Base-by-base conservation (phyloP, 2,797 vertebrate species). In the Anniella stebbinsi region DNA sequence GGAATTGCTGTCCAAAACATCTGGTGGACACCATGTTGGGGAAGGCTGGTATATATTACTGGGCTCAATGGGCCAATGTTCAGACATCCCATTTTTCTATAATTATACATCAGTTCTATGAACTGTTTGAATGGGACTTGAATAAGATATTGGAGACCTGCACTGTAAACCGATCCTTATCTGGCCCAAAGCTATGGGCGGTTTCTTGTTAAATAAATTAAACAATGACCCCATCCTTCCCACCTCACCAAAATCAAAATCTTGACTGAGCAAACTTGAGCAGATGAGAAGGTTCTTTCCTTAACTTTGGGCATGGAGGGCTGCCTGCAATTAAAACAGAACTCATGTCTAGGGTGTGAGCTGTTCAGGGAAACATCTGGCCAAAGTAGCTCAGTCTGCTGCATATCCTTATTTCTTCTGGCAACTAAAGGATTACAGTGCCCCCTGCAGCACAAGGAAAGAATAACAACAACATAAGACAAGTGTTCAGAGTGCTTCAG, bases 401-500 rank as follows among this genome's bases (percentile, higher is more conserved):
- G 51, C 6, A 23, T 5, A 4, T 17, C 12, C 5, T 13, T n/a
- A 17, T 8, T 76, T 66, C 2, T 28, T 57, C 13, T 36, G 17
- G 33, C 33, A 18, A 25, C 60, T 15, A 28, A 88, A 73, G 82
- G 83, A 73, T 63, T 28, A 36, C 33, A 70, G 60, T n/a, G 38
- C 70, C 70, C 72, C 84, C 84, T 89, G 88, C 78, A 77, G 88
- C 23, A 48, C 6, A 67, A 45, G 48, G 30, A 33, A 45, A 51
- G 28, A 83, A 69, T 2, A 12, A 10, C 54, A 83, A 33, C 13
- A 33, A 69, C 38, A 45, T 12, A 30, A 25, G 41, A 41, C 36
- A 33, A 33, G 15, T 15, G 18, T 45, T 13, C n/a, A 17, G 41
- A 45, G 63, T 1, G 5, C 23, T 66, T 82, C 23, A 12, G 12